Base-by-base conservation (phyloP, 2,113 vertebrate genomes). In the Garra rufa region DNA sequence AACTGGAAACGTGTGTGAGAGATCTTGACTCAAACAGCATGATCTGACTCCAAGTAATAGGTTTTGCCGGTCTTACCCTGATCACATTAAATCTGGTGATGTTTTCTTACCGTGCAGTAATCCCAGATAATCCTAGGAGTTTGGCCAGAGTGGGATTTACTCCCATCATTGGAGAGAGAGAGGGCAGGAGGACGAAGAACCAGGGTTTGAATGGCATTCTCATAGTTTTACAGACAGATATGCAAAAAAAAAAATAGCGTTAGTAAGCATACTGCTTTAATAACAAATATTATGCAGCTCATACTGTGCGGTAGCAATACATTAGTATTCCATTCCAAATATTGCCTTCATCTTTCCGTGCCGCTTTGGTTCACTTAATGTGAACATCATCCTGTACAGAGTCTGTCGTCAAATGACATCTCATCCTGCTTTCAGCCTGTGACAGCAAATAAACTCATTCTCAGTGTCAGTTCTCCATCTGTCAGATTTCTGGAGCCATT, bases 61-160 rank as follows among this genome's bases (percentile, higher is more conserved):
- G 34, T 57, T 83, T 85, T 78, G 24, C 26, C 11, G 9, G 57
- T 83, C 76, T 76, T 83, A 81, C 70, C 81, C 77, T 81, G 84
- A 87, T 85, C 76, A 83, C 70, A 81, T 85, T 75, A 81, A 83
- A 50, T 74, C 75, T 83, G 81, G 28, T 74, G 48, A 52, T 86
- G 84, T 77, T 84, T 86, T 81, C 61, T 76, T 50, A 75, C 81
- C 44, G 65, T 65, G 55, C 41, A 57, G 41, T 86, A 85, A 84
- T 85, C 85, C 61, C 61, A 7, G 3, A 70, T 83, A 75, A 76
- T 81, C 76, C 50, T 34, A 21, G 43, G 80, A 83, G 70, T 81
- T 73, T 83, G 76, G 55, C 61, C 34, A 48, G 79, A 81, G 61
- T 48, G 71, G 48, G 84, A 81, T 88, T 86, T 81, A 85, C 59